A percentile compares a stretch with the other conserved stretches of the same genome.
These are phyloP conservation scores for Hystrix brachyura DNA, from an alignment of 2,113 vertebrate genomes.

Conservation along the genomic window DNA sequence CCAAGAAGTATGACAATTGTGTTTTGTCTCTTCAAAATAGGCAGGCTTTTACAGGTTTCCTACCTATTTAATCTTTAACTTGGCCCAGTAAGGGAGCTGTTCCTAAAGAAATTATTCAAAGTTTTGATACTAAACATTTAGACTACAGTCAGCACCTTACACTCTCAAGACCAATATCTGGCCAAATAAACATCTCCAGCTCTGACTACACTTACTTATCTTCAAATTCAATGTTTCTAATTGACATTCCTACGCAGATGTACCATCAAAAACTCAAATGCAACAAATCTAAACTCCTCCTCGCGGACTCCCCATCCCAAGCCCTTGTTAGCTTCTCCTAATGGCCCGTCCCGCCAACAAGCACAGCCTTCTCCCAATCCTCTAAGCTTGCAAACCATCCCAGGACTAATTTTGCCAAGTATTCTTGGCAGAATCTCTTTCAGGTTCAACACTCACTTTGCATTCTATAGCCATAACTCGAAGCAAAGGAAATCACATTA, in stretches of 20 bases:
- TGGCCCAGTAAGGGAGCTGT: neutral
- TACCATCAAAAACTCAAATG: neutral
- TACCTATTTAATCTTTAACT: slow-evolving; percentile 17
- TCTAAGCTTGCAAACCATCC: neutral
- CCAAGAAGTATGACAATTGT: neutral
- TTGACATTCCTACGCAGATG: neutral
- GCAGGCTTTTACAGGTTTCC: neutral
- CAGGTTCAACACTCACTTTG: neutral
- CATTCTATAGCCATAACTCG: neutral
- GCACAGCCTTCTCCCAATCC: neutral
- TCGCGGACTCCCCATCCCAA: neutral
- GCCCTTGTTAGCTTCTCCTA: neutral
- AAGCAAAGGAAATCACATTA: neutral
- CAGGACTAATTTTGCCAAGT: neutral
- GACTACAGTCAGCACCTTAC: neutral
- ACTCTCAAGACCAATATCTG: neutral
- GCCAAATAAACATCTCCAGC: neutral
- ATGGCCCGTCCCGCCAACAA: neutral
- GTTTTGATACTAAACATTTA: neutral
- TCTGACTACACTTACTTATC: neutral
- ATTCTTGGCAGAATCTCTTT: neutral
- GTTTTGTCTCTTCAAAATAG: neutral
- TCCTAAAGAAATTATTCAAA: neutral
- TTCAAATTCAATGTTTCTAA: slow-evolving; percentile 29
- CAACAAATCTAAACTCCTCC: neutral